Evolutionary conservation across 2,797 vertebrate species (phyloP), one percentile per base, ranked within the genome.

Genomic region (Xenops minutus): DNA sequence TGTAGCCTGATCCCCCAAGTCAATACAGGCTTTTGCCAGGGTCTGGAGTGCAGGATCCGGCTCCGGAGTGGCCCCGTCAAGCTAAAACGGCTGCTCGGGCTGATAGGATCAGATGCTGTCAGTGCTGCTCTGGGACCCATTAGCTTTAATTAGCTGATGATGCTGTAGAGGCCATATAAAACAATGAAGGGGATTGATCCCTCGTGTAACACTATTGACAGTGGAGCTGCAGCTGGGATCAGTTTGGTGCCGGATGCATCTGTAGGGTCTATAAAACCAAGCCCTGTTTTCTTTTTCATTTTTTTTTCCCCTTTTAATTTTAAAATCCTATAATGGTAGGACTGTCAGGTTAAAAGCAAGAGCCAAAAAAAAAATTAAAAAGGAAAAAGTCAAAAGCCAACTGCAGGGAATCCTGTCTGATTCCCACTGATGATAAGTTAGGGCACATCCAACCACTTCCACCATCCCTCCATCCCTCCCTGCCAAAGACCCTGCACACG

Each of bases 141-240:
- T 52, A 88, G 95, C 88, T 90, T 93, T 85, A 79, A 92, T 85
- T 59, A 93, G 95, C 95, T 88, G 83, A 73, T 86, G 94, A 95
- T 91, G 88, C 96, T 93, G 89, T 48, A 68, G 92, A 88, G 94
- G 79, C 88, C 85, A 94, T 93, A 91, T 91, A 90, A 96, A 94
- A 94, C 95, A 96, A 96, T 95, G 95, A 92, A 82, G 79, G 85
- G 87, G 93, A 96, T 93, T 96, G 96, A 97, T 96, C 96, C 94
- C 96, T 90, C 44, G 88, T 91, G 94, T 86, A 91, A 92, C 78
- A 30, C 90, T 94, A 95, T 89, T 95, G 95, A 96, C 94, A 91
- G 90, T 11, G 89, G 88, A 87, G 88, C 85, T 79, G 80, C 92
- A 94, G 71, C 95, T 95, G 96, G 94, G 93, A 95, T 93, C 87